phyloP scores from a whole-genome alignment of 2,113 vertebrate genomes.

The Neoarius graeffei region DNA sequence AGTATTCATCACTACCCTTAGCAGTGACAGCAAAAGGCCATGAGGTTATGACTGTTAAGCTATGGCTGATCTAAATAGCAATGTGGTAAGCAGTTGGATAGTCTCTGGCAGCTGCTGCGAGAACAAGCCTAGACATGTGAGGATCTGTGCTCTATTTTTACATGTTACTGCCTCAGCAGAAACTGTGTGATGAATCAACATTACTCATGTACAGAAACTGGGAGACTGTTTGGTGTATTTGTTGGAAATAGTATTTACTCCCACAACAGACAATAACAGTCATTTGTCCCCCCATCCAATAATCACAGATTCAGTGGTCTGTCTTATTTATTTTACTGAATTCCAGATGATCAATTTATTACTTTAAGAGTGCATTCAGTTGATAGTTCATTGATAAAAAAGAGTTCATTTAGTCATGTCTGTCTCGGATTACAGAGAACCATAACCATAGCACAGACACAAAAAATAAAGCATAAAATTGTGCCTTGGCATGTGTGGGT shows the following conservation, averaged over 20 bases:
- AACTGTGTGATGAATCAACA: background rate
- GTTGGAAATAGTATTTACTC: background rate
- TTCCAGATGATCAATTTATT: background rate
- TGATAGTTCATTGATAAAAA: background rate
- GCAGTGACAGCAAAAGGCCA: background rate
- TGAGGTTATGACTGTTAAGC: background rate
- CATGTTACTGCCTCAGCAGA: slow-evolving; percentile 7
- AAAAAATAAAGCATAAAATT: background rate
- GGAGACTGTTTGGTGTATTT: background rate
- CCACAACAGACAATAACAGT: background rate
- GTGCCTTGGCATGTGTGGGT: background rate
- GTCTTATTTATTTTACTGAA: background rate
- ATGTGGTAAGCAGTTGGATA: slow-evolving; percentile 1
- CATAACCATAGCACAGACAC: background rate
- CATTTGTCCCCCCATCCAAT: background rate
- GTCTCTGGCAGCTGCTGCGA: slow-evolving; percentile 9
- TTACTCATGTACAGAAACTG: background rate
- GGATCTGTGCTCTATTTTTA: background rate
- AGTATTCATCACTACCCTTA: background rate
- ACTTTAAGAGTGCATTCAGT: background rate
- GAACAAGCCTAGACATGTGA: slow-evolving; percentile 29
- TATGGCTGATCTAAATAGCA: background rate
- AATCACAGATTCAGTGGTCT: background rate
- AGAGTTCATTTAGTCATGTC: background rate
- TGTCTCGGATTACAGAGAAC: background rate